Percentiles rank a stretch among this genome's conserved stretches.
Evolutionary conservation across 92 coral and sea anemone genomes (phyloP).

Genomic region (Plumapathes pennacea): DNA sequence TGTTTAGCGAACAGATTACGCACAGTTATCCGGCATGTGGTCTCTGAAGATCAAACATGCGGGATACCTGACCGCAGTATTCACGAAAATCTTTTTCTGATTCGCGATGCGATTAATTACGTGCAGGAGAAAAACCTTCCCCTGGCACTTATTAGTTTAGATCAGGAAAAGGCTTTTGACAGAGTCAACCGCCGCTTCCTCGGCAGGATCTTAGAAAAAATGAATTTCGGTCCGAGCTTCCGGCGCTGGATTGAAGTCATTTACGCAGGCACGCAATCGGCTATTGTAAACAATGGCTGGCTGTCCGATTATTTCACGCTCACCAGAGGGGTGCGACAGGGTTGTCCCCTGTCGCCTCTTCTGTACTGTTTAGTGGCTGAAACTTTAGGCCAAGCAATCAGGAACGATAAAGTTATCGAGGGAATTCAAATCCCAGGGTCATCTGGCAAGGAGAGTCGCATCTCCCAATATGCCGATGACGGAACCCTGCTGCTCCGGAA

Average conservation of each 20-base stretch:
- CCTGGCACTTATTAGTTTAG: slow-evolving; percentile 8
- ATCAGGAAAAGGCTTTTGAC: slow-evolving; percentile 47
- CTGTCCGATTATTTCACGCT: no score
- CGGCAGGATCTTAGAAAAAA: no score
- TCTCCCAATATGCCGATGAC: slow-evolving; percentile 34
- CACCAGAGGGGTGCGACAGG: slow-evolving; percentile 36
- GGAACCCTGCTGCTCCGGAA: slow-evolving; percentile 8
- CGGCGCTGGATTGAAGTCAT: slow-evolving; percentile 10
- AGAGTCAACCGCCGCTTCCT: slow-evolving; percentile 19
- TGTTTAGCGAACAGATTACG: slow-evolving; percentile 24
- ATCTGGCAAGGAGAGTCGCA: background rate
- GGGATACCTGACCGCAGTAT: slow-evolving; percentile 26
- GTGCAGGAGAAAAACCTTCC: slow-evolving; percentile 1
- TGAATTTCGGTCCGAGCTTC: slow-evolving; percentile 42
- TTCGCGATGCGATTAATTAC: slow-evolving; percentile 19
- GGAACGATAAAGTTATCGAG: slow-evolving; percentile 6
- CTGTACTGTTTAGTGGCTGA: slow-evolving; percentile 27
- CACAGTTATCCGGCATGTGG: slow-evolving; percentile 7
- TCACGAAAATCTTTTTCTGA: slow-evolving; percentile 10
- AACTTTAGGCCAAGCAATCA: slow-evolving; percentile 7
- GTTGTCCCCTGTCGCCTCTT: slow-evolving; percentile 31
- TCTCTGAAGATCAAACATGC: slow-evolving; percentile 17
- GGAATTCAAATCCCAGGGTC: slow-evolving; percentile 18
- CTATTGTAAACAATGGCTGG: slow-evolving; percentile 32
- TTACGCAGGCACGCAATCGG: no score